Evolutionary conservation across 92 coral and sea anemone genomes (phyloP).

Genomic region (Phenganax marumi): DNA sequence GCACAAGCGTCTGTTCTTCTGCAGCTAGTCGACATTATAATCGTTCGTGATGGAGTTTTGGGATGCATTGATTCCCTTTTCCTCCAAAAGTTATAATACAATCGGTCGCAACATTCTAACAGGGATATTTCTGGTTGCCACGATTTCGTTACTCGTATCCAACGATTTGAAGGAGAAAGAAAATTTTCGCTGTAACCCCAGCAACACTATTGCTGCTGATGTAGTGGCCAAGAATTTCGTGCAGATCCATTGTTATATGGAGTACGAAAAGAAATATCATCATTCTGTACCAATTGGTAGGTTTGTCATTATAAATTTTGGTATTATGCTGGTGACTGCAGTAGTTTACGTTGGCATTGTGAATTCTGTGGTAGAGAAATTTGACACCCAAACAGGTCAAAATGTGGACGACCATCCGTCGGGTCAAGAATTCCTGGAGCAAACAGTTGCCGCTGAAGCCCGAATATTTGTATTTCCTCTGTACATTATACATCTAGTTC

Average conservation of each 20-base stretch:
- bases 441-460: neutral
- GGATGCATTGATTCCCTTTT: neutral
- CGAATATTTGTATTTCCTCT: neutral
- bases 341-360: conserved; percentile 7
- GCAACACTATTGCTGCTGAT: conserved; percentile 4
- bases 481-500: neutral
- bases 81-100: conserved; percentile 6
- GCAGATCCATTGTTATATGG: neutral
- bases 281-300: neutral
- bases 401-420: neutral
- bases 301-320: conserved; percentile 7
- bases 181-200: conserved; percentile 2
- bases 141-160: neutral
- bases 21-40: no score
- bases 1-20: no score
- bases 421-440: neutral
- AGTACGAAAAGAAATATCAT: neutral
- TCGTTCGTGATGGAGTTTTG: conserved; percentile 5
- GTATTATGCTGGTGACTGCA: neutral
- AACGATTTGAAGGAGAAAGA: conserved; percentile 9
- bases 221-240: conserved; percentile 7
- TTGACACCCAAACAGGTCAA: neutral
- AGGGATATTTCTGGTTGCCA: neutral
- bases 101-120: neutral
- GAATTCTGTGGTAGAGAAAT: neutral